Evolutionary conservation across 2,113 vertebrate genomes (phyloP), one percentile per base, ranked within the genome.

Genomic region (Solenodon paradoxus): DNA sequence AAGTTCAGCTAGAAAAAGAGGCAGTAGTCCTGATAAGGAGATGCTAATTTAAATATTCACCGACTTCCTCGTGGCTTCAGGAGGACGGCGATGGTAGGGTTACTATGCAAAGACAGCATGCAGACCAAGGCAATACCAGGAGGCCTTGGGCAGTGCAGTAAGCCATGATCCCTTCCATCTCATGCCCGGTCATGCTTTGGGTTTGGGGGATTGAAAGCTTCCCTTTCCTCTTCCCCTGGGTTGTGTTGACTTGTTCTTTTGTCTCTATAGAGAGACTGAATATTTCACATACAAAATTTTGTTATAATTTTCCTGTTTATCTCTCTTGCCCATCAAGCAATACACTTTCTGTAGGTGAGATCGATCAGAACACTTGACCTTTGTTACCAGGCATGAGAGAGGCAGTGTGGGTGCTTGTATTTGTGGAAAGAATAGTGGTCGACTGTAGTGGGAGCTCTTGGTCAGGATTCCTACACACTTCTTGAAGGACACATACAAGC

Each of bases 391-490:
- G 38, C n/a, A n/a, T 12, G 30, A 55, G 57, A n/a, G 32, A 49
- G 51, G n/a, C 35, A 17, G 22, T 1, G 16, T 24, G 35, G 55
- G 32, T 38, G 38, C 91, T 45, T 66, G 35, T 12, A 6, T 77
- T 68, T 93, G 63, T 45, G 77, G 77, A 45, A 87, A 90, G 64
- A 90, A 69, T 75, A 26, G 32, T 51, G 69, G 47, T 32, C 49
- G 8, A 64, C 16, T 28, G 5, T 19, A 69, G 32, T 3, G 40
- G 89, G 95, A 81, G 7, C 9, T 88, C 16, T 78, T 32, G 53
- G n/a, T 66, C 0, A 72, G 49, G 49, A 68, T 90, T 75, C 87
- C 24, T 35, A 75, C 77, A 51, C 47, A n/a, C n/a, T 72, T 82
- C 75, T 94, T 57, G 80, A 78, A 92, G 83, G 85, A 78, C 3